phyloP scores from a whole-genome alignment of 1,140 invertebrate species.

The Campodea augens region DNA sequence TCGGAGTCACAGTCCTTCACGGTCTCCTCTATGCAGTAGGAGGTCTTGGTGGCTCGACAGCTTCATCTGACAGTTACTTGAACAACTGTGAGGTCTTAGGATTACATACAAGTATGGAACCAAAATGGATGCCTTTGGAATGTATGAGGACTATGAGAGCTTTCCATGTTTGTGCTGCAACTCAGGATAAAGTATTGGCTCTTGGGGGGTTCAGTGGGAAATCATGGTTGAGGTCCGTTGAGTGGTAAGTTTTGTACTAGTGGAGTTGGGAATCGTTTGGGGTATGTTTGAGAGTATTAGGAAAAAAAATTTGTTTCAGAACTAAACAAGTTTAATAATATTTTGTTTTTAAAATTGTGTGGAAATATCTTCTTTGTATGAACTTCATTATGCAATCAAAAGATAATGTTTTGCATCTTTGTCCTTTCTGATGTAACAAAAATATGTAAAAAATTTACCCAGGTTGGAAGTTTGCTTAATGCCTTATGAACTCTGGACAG shows the following conservation, averaged over 20 bases:
- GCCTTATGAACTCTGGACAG: no score
- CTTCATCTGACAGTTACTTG: slow-evolving; percentile 13
- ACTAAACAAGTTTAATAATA: no score
- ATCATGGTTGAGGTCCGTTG: slow-evolving; percentile 19
- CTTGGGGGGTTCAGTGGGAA: slow-evolving; percentile 20
- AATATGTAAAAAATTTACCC: no score
- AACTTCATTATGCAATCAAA: no score
- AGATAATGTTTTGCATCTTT: no score
- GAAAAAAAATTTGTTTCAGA: no score
- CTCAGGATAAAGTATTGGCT: slow-evolving; percentile 19
- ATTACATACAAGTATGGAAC: no score
- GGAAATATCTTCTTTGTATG: no score
- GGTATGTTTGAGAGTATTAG: no score
- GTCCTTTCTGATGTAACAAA: no score
- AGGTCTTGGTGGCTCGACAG: slow-evolving; percentile 16
- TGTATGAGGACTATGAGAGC: slow-evolving; percentile 19
- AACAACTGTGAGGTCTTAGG: slow-evolving; percentile 15
- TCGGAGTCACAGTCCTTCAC: slow-evolving; percentile 15
- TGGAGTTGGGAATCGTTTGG: slow-evolving; percentile 3
- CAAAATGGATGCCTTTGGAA: slow-evolving; percentile 15
- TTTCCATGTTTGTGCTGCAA: slow-evolving; percentile 17
- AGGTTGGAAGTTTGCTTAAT: no score
- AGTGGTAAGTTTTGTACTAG: slow-evolving; percentile 19
- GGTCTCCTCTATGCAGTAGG: slow-evolving; percentile 19
- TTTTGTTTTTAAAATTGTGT: no score